Conservation (phyloP, 2,797 vertebrate species). For the Kryptolebias ocellatus region DNA sequence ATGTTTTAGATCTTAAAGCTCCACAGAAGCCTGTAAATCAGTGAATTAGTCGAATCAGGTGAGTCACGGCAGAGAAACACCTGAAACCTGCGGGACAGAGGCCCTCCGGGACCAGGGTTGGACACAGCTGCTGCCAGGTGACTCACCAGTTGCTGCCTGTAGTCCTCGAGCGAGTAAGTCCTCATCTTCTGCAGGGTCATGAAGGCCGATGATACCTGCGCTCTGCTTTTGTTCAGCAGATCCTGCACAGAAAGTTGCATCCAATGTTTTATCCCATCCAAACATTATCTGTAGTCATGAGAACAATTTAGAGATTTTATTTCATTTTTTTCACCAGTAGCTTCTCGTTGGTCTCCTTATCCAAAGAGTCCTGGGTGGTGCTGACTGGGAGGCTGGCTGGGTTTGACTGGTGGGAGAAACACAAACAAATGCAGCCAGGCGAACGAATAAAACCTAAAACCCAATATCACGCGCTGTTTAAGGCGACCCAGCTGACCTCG, state of each 20-base stretch:
- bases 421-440: background rate
- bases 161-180: conserved; percentile 29
- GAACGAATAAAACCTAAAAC: background rate
- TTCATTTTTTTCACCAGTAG: conserved; percentile 65
- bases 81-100: too few relatives aligned
- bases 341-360: conserved; percentile 59
- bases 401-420: conserved; percentile 41
- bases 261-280: background rate
- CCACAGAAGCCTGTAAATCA: too few relatives aligned
- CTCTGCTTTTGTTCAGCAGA: conserved; percentile 61
- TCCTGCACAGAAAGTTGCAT: conserved; percentile 49
- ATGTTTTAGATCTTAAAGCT: too few relatives aligned
- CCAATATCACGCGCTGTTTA: too few relatives aligned
- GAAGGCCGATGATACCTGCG: conserved; percentile 37
- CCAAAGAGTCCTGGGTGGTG: conserved; percentile 4
- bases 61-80: too few relatives aligned
- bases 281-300: conserved; percentile 4
- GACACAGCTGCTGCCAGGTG: background rate
- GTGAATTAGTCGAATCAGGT: too few relatives aligned
- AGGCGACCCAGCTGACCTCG: conserved; percentile 77
- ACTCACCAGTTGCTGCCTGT: conserved; percentile 63
- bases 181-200: conserved; percentile 30
- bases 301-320: background rate
- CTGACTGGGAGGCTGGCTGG: conserved; percentile 2
- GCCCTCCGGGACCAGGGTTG: too few relatives aligned